Conservation (phyloP, 2,888 invertebrate genomes). For the Eupithecia centaureata region DNA sequence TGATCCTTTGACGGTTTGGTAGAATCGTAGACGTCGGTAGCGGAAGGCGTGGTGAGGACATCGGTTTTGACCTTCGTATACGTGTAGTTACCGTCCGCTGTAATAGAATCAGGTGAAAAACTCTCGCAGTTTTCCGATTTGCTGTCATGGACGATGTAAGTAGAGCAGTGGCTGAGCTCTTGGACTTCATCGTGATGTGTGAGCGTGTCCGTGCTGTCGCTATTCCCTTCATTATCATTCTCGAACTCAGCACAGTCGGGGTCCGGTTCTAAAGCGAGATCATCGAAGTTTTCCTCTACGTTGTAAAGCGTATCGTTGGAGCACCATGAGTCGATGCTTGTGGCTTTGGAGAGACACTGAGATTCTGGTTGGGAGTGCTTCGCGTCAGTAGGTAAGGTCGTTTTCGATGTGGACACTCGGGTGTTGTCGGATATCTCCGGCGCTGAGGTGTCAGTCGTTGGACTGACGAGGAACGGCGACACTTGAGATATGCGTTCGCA, state of each 20-base stretch:
- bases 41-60: conserved; percentile 58
- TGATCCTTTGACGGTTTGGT: conserved; percentile 73
- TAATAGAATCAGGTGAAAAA: conserved; percentile 76
- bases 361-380: conserved; percentile 79
- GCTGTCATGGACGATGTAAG: conserved; percentile 75
- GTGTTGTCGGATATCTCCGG: conserved; percentile 68
- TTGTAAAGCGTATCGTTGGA: conserved; percentile 86
- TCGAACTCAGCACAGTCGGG: conserved; percentile 64
- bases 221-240: conserved; percentile 61
- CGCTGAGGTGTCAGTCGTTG: conserved; percentile 70
- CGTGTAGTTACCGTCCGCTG: conserved; percentile 71
- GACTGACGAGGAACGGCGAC: conserved; percentile 75
- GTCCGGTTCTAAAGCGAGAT: conserved; percentile 74
- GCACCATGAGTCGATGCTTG: conserved; percentile 86
- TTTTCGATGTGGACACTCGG: conserved; percentile 78
- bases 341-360: conserved; percentile 80
- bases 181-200: conserved; percentile 73
- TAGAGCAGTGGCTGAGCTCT: conserved; percentile 70
- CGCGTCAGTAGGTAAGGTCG: conserved; percentile 76
- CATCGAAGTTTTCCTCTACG: conserved; percentile 84
- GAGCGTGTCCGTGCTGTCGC: conserved; percentile 73
- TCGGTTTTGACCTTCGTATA: conserved; percentile 74
- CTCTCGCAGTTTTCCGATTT: conserved; percentile 71
- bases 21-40: conserved; percentile 65
- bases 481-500: conserved; percentile 75